Conservation (phyloP, 2,888 invertebrate species). For the Fragum whitleyi region DNA sequence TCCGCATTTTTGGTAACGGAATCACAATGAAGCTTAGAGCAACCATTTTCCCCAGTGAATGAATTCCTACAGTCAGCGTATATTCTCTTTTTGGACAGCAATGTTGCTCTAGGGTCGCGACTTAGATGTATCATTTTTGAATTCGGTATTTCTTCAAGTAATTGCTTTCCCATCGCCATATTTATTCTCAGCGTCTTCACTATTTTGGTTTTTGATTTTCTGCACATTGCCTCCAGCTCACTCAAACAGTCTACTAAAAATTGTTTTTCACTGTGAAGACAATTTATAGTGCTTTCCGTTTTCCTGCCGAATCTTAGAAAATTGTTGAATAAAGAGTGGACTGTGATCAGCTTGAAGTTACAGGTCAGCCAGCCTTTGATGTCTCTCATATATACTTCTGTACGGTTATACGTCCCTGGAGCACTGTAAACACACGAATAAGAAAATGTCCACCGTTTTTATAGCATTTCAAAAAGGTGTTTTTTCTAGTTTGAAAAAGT, state of each 20-base stretch:
- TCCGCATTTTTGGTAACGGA: neutral
- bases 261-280: neutral
- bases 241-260: neutral
- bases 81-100: constrained; percentile 2
- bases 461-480: neutral
- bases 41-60: neutral
- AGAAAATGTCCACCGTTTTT: neutral
- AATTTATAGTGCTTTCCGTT: neutral
- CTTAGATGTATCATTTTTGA: constrained; percentile 13
- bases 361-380: constrained; percentile 16
- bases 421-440: neutral
- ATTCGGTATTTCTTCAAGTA: neutral
- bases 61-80: neutral
- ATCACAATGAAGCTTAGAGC: constrained; percentile 6
- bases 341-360: neutral
- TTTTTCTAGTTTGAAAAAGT: neutral
- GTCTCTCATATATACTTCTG: neutral
- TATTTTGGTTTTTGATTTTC: neutral
- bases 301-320: constrained; percentile 15
- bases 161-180: neutral
- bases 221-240: neutral
- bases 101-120: constrained; percentile 6
- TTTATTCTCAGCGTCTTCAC: constrained; percentile 4
- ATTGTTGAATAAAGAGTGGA: neutral
- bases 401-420: neutral